These are phyloP conservation scores for Colletes gigas DNA, from an alignment of 1,140 invertebrate genomes.

Conservation along the genomic window DNA sequence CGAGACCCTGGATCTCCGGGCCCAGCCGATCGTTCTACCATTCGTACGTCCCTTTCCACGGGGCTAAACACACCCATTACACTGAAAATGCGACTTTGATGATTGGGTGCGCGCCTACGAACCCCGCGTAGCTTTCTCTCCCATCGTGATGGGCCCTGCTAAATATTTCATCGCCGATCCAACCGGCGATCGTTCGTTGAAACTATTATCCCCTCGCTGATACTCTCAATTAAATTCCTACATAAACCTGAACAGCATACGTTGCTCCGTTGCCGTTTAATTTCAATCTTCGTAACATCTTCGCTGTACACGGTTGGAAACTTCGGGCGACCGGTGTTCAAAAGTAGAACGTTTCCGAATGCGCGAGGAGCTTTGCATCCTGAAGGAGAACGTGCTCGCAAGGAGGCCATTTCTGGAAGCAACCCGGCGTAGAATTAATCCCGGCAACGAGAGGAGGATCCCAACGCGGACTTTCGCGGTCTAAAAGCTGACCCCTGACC, in stretches of 20 bases:
- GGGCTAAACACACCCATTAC: slow-evolving; percentile 76
- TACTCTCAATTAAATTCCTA: too few relatives aligned
- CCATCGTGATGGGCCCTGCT: slow-evolving; percentile 27
- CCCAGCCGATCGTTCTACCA: slow-evolving; percentile 55
- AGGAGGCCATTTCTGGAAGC: not conserved
- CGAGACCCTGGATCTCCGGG: slow-evolving; percentile 57
- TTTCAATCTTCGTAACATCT: too few relatives aligned
- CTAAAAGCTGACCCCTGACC: slow-evolving; percentile 73
- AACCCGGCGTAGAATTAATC: slow-evolving; percentile 17
- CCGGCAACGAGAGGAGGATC: slow-evolving; percentile 7
- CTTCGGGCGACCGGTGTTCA: too few relatives aligned
- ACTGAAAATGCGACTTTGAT: slow-evolving; percentile 80
- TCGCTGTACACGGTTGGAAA: too few relatives aligned
- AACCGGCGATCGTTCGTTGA: not conserved
- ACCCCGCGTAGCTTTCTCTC: slow-evolving; percentile 30
- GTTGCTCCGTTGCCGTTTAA: too few relatives aligned
- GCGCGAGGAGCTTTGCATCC: not conserved
- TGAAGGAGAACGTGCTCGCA: not conserved
- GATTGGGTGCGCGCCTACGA: slow-evolving; percentile 70
- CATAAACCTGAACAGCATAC: too few relatives aligned
- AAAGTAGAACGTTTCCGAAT: too few relatives aligned
- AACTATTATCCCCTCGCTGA: too few relatives aligned
- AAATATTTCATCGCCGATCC: slow-evolving; percentile 35
- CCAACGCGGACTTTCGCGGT: slow-evolving; percentile 8
- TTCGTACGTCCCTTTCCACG: slow-evolving; percentile 28